Conservation (phyloP, 1,140 invertebrate species). For the Drosophila gunungcola region DNA sequence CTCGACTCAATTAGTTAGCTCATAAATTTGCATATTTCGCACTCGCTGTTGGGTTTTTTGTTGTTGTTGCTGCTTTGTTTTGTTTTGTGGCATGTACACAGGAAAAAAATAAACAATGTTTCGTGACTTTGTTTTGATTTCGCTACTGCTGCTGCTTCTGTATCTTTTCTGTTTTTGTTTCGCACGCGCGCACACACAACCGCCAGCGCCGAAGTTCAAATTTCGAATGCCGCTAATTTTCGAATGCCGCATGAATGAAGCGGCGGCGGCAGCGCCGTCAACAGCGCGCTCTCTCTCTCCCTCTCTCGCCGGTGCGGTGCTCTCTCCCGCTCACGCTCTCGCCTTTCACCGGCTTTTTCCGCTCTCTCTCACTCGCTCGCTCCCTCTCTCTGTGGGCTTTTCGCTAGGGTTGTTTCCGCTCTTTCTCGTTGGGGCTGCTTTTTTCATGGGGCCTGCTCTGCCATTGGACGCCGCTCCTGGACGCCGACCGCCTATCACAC, state of each 20-base stretch:
- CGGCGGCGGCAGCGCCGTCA: constrained; percentile 34
- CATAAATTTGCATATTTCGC: constrained; percentile 80
- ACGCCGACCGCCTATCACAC: constrained; percentile 74
- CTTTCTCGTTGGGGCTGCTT: constrained; percentile 42
- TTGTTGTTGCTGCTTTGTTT: constrained; percentile 35
- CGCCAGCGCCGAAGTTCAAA: constrained; percentile 76
- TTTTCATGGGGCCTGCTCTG: constrained; percentile 39
- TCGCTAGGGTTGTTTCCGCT: constrained; percentile 68
- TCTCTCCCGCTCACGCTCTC: constrained; percentile 30
- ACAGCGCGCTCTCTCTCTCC: constrained; percentile 38
- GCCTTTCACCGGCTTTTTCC: constrained; percentile 43
- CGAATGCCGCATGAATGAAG: constrained; percentile 54
- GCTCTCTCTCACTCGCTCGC: constrained; percentile 23
- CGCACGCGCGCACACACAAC: constrained; percentile 73
- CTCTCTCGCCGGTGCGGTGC: constrained; percentile 15
- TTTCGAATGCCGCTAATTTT: constrained; percentile 11
- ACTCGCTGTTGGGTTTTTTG: constrained; percentile 22
- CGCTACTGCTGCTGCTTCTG: constrained; percentile 21
- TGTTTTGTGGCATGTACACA: constrained; percentile 53
- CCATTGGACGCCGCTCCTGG: constrained; percentile 60
- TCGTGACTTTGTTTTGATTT: constrained; percentile 39
- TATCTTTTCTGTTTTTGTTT: constrained; percentile 32
- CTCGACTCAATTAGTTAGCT: constrained; percentile 80
- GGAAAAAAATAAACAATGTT: constrained; percentile 52
- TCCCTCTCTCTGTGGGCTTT: neutral